Evolutionary conservation across 2,888 invertebrate genomes (phyloP).

Genomic region (Drosophila hawaiiensis): DNA sequence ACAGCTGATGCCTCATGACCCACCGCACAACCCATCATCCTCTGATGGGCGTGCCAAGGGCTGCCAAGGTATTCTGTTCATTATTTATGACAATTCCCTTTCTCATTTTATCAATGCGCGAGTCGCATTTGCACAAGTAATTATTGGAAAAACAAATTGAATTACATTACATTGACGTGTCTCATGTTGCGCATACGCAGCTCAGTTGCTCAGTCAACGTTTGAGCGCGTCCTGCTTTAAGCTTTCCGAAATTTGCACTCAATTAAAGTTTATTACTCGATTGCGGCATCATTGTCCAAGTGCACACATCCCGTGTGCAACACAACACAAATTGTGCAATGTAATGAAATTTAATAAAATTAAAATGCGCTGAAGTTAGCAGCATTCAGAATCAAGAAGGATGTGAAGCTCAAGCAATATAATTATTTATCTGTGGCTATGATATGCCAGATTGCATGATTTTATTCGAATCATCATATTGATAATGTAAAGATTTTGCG

Average conservation of each 20-base stretch:
- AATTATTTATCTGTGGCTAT: neutral
- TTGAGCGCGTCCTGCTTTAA: slow-evolving; percentile 2
- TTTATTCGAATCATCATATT: neutral
- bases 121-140: slow-evolving; percentile 39
- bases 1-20: slow-evolving; percentile 66
- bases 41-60: slow-evolving; percentile 29
- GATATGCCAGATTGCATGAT: neutral
- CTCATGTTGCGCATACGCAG: slow-evolving; percentile 44
- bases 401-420: neutral
- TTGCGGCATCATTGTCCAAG: slow-evolving; percentile 16
- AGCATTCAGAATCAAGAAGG: neutral
- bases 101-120: slow-evolving; percentile 5
- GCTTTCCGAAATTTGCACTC: slow-evolving; percentile 75
- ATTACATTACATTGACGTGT: slow-evolving; percentile 37
- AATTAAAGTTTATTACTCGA: slow-evolving; percentile 60
- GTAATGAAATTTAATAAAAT: slow-evolving; percentile 11
- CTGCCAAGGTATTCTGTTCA: slow-evolving; percentile 65
- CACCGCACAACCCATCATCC: neutral
- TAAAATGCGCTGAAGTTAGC: slow-evolving; percentile 3
- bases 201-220: slow-evolving; percentile 4
- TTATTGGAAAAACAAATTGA: slow-evolving; percentile 52
- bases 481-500: neutral
- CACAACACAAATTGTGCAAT: slow-evolving; percentile 8
- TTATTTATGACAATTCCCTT: slow-evolving; percentile 68
- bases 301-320: slow-evolving; percentile 2